phyloP scores from a whole-genome alignment of 2,113 vertebrate genomes.

The Malurus cyaneus region DNA sequence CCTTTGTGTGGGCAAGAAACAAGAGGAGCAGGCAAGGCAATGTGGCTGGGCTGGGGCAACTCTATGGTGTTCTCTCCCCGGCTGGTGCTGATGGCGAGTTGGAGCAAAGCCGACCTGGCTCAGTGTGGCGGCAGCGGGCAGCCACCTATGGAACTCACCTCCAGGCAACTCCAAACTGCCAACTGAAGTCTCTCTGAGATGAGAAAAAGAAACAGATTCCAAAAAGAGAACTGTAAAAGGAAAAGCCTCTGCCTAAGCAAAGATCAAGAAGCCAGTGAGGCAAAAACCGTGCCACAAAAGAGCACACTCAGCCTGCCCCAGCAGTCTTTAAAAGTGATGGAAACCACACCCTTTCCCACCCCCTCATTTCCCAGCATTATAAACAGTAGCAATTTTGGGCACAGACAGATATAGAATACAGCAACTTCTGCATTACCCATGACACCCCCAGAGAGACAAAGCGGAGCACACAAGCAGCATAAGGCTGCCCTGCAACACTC shows the following conservation, averaged over 20 bases:
- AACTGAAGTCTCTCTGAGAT: neutral
- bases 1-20: neutral
- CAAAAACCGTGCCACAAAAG: rapidly evolving
- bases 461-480: rapidly evolving
- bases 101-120: rapidly evolving
- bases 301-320: rapidly evolving
- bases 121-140: rapidly evolving
- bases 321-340: neutral
- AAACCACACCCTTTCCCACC: neutral
- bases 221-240: neutral
- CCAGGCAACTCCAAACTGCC: neutral
- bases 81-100: rapidly evolving
- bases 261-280: neutral
- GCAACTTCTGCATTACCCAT: neutral
- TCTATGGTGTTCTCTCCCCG: rapidly evolving
- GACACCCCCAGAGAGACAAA: neutral
- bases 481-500: neutral
- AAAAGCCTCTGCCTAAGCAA: neutral
- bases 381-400: neutral
- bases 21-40: neutral
- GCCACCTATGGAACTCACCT: neutral
- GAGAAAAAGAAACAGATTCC: neutral
- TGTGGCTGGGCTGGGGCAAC: neutral
- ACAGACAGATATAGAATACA: neutral
- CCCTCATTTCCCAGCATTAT: neutral